Conservation (phyloP, 2,113 vertebrate genomes). For the Callospermophilus lateralis region DNA sequence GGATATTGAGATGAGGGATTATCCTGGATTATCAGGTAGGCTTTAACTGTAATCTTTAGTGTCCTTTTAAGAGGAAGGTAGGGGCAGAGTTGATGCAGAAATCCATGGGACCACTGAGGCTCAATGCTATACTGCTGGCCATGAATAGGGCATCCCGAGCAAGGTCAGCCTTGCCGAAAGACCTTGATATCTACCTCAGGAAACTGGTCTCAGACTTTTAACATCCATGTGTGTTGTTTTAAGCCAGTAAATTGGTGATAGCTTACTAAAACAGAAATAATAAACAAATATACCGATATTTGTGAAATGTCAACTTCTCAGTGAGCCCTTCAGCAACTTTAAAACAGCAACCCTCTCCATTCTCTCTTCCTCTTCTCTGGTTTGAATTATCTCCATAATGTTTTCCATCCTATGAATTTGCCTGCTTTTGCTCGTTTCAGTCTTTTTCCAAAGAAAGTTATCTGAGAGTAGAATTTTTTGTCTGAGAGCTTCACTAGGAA, state of each 20-base stretch:
- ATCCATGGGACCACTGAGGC: neutral
- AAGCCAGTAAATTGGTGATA: neutral
- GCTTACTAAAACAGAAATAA: neutral
- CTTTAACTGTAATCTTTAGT: neutral
- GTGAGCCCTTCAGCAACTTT: neutral
- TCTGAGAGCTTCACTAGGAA: neutral
- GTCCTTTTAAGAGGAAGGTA: neutral
- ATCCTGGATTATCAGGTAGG: neutral
- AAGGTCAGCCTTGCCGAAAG: accelerated
- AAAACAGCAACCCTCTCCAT: neutral
- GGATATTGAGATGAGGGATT: neutral
- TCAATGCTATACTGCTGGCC: no score
- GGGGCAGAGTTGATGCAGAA: neutral
- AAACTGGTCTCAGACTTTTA: neutral
- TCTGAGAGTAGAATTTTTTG: neutral
- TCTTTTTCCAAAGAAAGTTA: neutral
- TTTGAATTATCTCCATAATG: neutral
- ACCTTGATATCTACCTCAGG: neutral
- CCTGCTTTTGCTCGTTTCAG: neutral
- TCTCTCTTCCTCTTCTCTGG: neutral
- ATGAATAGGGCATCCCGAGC: neutral
- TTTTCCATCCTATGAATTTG: neutral
- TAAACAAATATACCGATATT: neutral
- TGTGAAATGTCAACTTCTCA: neutral
- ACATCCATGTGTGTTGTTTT: neutral